These are phyloP conservation scores for Cydia amplana DNA, from an alignment of 1,140 invertebrate genomes.

Conservation along the genomic window DNA sequence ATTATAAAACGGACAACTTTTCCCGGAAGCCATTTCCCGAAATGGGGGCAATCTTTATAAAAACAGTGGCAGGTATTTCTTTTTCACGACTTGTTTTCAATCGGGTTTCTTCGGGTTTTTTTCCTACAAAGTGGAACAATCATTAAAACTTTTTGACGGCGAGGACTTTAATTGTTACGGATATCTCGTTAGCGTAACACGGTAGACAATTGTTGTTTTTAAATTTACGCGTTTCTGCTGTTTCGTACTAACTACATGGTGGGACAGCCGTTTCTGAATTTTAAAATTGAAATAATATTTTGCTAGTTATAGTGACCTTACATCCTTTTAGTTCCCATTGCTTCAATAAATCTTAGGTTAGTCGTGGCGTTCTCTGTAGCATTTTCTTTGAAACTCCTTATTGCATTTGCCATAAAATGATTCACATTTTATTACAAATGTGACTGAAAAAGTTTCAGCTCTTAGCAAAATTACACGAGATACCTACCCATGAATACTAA, in stretches of 20 bases:
- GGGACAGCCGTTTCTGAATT: background rate
- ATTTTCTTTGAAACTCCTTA: no score
- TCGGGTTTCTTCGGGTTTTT: conserved; percentile 47
- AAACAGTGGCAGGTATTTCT: conserved; percentile 29
- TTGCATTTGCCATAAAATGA: no score
- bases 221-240: background rate
- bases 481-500: no score
- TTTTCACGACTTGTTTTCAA: conserved; percentile 52
- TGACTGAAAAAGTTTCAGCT: no score
- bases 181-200: conserved; percentile 57
- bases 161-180: conserved; percentile 60
- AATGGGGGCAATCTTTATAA: conserved; percentile 30
- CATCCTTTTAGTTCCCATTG: no score
- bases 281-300: background rate
- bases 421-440: no score
- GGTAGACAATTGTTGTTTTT: conserved; percentile 25
- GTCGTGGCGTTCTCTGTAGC: no score
- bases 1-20: conserved; percentile 26
- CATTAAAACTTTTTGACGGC: conserved; percentile 68
- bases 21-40: conserved; percentile 14
- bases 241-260: background rate
- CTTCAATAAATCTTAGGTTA: no score
- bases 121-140: conserved; percentile 54
- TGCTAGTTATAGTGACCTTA: no score
- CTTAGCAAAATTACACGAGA: no score